Conservation (phyloP, 2,113 vertebrate species). For the Leptosomus discolor region DNA sequence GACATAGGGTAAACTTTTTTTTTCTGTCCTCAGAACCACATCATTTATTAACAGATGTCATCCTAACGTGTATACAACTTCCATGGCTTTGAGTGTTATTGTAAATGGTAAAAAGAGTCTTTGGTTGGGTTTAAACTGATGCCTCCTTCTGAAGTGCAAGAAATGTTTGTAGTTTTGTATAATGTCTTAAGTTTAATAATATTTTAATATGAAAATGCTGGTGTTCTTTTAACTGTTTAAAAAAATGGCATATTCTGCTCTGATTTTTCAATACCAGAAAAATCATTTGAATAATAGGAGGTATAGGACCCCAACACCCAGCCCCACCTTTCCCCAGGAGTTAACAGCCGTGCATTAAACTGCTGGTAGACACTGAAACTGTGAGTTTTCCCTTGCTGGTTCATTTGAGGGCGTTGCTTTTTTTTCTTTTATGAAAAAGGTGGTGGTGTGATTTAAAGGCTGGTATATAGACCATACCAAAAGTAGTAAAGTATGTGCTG, state of each 20-base stretch:
- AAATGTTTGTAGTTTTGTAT: slow-evolving; percentile 5
- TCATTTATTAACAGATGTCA: slow-evolving; percentile 55
- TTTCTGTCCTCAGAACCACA: slow-evolving; percentile 28
- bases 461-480: background rate
- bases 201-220: background rate
- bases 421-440: background rate
- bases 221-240: background rate
- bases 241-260: background rate
- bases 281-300: background rate
- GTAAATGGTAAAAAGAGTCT: slow-evolving; percentile 40
- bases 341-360: background rate
- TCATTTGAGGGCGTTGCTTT: background rate
- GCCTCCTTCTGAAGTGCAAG: background rate
- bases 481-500: background rate
- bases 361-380: background rate
- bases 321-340: background rate
- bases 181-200: background rate
- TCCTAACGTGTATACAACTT: slow-evolving; percentile 41
- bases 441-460: background rate
- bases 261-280: background rate
- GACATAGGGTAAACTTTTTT: slow-evolving; percentile 18
- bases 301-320: background rate
- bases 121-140: background rate
- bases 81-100: slow-evolving; percentile 55
- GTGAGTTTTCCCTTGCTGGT: background rate